These are phyloP conservation scores for Hippocampus abdominalis DNA, from an alignment of 2,113 vertebrate genomes.

Conservation along the genomic window DNA sequence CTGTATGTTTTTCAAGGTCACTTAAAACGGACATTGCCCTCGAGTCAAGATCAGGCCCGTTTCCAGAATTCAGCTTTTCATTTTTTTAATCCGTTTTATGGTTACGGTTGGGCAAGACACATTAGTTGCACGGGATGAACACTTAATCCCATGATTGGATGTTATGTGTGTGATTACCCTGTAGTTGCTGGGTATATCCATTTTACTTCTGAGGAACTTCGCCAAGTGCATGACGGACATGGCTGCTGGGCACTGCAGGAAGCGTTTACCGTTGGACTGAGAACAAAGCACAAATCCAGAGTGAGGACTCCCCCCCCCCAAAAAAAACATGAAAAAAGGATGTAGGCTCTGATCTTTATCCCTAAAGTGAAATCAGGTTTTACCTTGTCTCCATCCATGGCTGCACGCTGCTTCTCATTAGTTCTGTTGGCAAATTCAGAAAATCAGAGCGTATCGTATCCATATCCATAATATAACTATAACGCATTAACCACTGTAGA, in stretches of 20 bases:
- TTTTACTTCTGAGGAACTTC: conserved; percentile 92
- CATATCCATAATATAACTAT: not conserved
- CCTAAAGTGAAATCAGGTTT: not conserved
- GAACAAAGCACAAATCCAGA: conserved; percentile 12
- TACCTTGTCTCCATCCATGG: conserved; percentile 85
- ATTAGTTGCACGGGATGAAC: not conserved
- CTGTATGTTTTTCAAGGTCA: not conserved
- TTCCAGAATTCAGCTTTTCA: not conserved
- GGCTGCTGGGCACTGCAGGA: conserved; percentile 89
- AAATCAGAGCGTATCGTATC: not conserved
- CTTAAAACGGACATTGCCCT: not conserved
- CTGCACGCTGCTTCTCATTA: conserved; percentile 77
- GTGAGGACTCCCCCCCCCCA: not conserved
- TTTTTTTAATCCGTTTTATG: not conserved
- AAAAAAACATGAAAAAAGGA: not conserved
- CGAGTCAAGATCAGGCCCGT: not conserved
- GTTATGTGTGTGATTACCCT: conserved; percentile 66
- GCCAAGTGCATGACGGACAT: conserved; percentile 91
- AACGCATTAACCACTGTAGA: not conserved
- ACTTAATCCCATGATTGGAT: not conserved
- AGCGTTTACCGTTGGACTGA: conserved; percentile 82
- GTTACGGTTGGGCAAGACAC: not conserved
- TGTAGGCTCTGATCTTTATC: not conserved
- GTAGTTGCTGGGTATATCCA: conserved; percentile 92
- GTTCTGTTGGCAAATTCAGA: conserved; percentile 61